These are phyloP conservation scores for Astyanax mexicanus DNA, from an alignment of 2,797 vertebrate genomes.

Conservation along the genomic window DNA sequence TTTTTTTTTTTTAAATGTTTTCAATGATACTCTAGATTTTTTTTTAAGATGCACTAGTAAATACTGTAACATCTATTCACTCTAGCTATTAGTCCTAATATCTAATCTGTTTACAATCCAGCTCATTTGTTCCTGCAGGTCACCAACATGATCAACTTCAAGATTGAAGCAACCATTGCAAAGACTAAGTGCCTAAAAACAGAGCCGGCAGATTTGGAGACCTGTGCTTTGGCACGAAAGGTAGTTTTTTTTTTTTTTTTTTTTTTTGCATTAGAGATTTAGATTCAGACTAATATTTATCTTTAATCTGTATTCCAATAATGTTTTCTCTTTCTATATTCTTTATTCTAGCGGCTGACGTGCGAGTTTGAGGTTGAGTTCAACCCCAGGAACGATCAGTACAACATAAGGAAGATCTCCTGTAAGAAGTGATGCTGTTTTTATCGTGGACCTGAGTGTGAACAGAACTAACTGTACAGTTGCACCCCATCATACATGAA, in stretches of 20 bases:
- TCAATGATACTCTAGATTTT: too few relatives aligned
- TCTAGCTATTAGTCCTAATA: too few relatives aligned
- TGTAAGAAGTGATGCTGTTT: slow-evolving; percentile 61
- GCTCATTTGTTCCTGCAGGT: slow-evolving; percentile 49
- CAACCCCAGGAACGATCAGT: slow-evolving; percentile 50
- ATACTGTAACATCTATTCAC: too few relatives aligned
- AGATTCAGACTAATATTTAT: too few relatives aligned
- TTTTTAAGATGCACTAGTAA: too few relatives aligned
- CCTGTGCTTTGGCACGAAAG: slow-evolving; percentile 57
- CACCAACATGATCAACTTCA: slow-evolving; percentile 57
- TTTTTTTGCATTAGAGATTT: too few relatives aligned
- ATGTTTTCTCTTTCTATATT: too few relatives aligned
- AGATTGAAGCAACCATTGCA: slow-evolving; percentile 52
- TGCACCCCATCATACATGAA: background rate
- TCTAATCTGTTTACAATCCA: background rate
- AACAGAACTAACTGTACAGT: background rate
- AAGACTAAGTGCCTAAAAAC: slow-evolving; percentile 63
- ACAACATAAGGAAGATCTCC: slow-evolving; percentile 1
- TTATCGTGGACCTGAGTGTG: background rate
- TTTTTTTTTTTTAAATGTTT: too few relatives aligned
- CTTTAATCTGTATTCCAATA: too few relatives aligned
- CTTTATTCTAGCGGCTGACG: slow-evolving; percentile 60
- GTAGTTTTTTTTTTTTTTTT: slow-evolving; percentile 21
- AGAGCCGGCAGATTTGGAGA: slow-evolving; percentile 33
- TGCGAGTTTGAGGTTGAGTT: slow-evolving; percentile 67